These are phyloP conservation scores for Zaprionus bogoriensis DNA, from an alignment of 2,888 invertebrate genomes.

Conservation along the genomic window DNA sequence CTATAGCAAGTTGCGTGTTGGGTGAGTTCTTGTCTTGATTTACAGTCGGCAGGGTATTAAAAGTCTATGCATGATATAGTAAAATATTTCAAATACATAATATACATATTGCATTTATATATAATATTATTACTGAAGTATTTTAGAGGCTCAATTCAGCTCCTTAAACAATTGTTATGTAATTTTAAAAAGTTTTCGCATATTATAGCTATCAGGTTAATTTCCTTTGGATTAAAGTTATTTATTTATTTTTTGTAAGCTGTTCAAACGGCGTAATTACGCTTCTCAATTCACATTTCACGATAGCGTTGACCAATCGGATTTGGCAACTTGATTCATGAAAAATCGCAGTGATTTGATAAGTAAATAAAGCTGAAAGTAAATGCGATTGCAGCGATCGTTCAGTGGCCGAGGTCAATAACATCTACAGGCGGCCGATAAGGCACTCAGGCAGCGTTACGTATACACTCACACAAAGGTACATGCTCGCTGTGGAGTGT, in stretches of 20 bases:
- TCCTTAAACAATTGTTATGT: no score
- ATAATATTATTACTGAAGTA: no score
- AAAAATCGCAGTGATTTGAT: constrained; percentile 27
- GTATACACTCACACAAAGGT: background rate
- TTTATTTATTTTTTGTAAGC: no score
- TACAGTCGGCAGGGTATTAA: no score
- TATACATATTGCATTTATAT: no score
- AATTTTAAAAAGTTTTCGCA: no score
- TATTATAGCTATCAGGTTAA: no score
- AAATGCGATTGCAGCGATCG: constrained; percentile 12
- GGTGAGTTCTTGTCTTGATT: constrained; percentile 21
- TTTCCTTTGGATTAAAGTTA: no score
- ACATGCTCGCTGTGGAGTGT: constrained; percentile 5
- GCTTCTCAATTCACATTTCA: background rate
- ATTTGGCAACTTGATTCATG: constrained; percentile 23
- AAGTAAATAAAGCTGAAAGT: constrained; percentile 34
- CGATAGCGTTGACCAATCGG: background rate
- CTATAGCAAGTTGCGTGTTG: background rate
- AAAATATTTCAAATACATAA: background rate
- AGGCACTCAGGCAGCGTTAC: background rate
- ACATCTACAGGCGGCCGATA: constrained; percentile 42
- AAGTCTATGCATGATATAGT: no score
- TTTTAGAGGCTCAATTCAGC: no score
- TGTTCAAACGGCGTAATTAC: no score
- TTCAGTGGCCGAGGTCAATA: constrained; percentile 51